phyloP scores from a whole-genome alignment of 2,113 vertebrate species.

The Strix aluco region DNA sequence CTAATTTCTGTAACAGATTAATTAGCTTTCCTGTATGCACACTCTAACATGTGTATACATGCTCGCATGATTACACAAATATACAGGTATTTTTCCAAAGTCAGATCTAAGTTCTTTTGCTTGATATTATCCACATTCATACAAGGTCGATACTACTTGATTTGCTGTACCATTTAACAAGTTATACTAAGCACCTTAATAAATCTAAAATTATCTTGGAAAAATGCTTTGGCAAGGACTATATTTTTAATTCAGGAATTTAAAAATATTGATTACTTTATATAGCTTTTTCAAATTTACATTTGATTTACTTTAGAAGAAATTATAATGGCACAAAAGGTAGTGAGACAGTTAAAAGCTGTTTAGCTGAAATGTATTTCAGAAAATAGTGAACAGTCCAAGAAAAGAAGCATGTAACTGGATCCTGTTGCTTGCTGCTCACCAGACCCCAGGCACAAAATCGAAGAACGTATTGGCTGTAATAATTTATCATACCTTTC shows the following conservation, averaged over 20 bases:
- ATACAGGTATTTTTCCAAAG: background rate
- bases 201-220: background rate
- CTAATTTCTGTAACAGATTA: conserved; percentile 39
- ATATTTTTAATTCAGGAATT: background rate
- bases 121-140: background rate
- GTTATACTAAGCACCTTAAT: background rate
- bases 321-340: background rate
- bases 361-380: conserved; percentile 9
- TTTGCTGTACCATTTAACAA: background rate
- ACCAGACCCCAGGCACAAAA: conserved; percentile 60
- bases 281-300: background rate
- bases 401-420: conserved; percentile 63
- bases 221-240: background rate
- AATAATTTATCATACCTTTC: conserved; percentile 64
- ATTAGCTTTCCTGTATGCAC: conserved; percentile 8
- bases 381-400: conserved; percentile 46
- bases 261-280: background rate
- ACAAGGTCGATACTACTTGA: background rate
- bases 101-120: background rate
- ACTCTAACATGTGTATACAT: rapidly evolving
- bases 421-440: conserved; percentile 49
- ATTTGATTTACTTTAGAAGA: background rate
- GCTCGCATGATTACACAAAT: background rate
- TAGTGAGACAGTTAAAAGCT: background rate
- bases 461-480: conserved; percentile 41